Percentiles rank a stretch among this genome's conserved stretches.
Evolutionary conservation across 2,113 vertebrate genomes (phyloP).

Genomic region (Vanacampus margaritifer): DNA sequence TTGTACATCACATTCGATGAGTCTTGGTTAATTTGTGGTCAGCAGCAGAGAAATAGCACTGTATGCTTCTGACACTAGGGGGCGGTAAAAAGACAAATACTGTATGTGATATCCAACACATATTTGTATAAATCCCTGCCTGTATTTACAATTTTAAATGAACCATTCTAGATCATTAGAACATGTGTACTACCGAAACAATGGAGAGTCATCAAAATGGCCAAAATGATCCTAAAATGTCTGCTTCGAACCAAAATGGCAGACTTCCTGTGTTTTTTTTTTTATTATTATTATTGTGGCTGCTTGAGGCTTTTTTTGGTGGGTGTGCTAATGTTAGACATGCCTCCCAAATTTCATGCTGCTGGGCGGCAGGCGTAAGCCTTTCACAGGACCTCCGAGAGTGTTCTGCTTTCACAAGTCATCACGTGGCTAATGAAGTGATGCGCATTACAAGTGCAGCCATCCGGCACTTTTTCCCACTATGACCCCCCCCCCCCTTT

Average conservation of each 20-base stretch:
- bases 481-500: neutral
- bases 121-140: no score
- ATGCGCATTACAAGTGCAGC: slow-evolving; percentile 5
- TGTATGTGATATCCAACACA: no score
- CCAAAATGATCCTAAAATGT: neutral
- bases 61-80: no score
- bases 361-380: neutral
- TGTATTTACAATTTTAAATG: no score
- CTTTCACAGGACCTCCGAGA: neutral
- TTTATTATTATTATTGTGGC: no score
- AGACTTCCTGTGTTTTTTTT: neutral
- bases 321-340: neutral
- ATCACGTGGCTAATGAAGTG: neutral
- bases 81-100: no score
- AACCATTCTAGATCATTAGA: no score
- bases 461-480: neutral
- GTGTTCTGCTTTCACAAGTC: neutral
- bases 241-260: neutral
- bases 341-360: neutral
- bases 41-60: neutral
- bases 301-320: neutral
- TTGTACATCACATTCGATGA: neutral
- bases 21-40: neutral
- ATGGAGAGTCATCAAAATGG: no score
- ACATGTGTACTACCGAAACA: no score